Evolutionary conservation across 2,113 vertebrate species (phyloP).

Genomic region (Emydocephalus ijimae): DNA sequence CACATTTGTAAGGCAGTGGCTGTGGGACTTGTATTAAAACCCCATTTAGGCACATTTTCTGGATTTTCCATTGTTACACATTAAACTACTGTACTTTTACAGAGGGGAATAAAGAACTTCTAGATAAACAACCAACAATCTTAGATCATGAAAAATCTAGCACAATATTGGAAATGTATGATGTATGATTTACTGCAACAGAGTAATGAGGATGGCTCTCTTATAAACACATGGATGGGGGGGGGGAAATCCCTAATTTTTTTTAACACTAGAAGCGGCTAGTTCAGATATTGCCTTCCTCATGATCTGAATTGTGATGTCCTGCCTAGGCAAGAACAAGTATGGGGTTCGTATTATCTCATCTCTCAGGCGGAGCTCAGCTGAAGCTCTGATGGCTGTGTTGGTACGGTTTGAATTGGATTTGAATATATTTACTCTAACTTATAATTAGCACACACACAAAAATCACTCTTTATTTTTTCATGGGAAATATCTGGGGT

Average conservation of each 20-base stretch:
- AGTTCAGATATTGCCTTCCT: background rate
- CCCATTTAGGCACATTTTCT: background rate
- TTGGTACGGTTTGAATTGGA: background rate
- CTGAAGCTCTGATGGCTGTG: background rate
- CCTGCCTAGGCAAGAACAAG: background rate
- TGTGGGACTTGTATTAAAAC: background rate
- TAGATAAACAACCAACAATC: background rate
- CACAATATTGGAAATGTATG: background rate
- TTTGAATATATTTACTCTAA: background rate
- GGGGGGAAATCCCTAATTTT: background rate
- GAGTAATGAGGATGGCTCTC: background rate
- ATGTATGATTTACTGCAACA: background rate
- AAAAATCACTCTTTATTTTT: background rate
- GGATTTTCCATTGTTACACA: background rate
- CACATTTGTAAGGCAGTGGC: constrained; percentile 20
- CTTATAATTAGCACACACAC: background rate
- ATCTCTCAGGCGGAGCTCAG: background rate
- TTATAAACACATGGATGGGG: background rate
- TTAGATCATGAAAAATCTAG: background rate
- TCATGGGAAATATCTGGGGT: background rate
- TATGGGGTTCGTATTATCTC: no score
- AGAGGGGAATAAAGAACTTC: background rate
- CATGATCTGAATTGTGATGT: background rate
- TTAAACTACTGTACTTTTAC: background rate
- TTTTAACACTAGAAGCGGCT: background rate